A percentile compares a stretch with the other conserved stretches of the same genome.
Conservation (phyloP, 2,113 vertebrate species). For the Tachycineta bicolor region DNA sequence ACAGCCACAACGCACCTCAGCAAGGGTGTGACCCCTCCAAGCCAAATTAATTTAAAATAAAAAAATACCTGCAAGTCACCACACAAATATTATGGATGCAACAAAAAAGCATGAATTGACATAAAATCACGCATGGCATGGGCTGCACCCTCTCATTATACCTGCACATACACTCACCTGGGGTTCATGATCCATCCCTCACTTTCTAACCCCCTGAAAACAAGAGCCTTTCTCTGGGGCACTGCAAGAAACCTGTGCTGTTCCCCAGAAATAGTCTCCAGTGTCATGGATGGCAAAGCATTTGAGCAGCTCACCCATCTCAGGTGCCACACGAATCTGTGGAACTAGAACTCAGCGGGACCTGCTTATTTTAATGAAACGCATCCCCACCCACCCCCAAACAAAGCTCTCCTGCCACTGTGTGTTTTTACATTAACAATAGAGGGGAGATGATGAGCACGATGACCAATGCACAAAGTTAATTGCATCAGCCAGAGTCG, state of each 20-base stretch:
- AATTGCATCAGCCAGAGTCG: not conserved
- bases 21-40: not conserved
- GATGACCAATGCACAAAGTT: not conserved
- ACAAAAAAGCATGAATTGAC: not conserved
- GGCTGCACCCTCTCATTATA: not conserved
- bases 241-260: not conserved
- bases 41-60: fast-evolving
- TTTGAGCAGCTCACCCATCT: fast-evolving
- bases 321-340: fast-evolving
- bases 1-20: not conserved
- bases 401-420: not conserved
- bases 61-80: not conserved
- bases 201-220: not conserved
- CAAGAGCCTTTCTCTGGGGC: not conserved
- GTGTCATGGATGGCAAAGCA: not conserved
- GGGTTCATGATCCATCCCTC: not conserved
- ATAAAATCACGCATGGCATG: fast-evolving
- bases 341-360: not conserved
- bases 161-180: fast-evolving
- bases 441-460: not conserved
- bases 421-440: not conserved
- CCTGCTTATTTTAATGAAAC: not conserved
- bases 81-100: not conserved
- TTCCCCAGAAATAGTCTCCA: not conserved
- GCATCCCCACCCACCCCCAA: fast-evolving